Evolutionary conservation across 1,140 invertebrate genomes (phyloP).

Genomic region (Musca vetustissima): DNA sequence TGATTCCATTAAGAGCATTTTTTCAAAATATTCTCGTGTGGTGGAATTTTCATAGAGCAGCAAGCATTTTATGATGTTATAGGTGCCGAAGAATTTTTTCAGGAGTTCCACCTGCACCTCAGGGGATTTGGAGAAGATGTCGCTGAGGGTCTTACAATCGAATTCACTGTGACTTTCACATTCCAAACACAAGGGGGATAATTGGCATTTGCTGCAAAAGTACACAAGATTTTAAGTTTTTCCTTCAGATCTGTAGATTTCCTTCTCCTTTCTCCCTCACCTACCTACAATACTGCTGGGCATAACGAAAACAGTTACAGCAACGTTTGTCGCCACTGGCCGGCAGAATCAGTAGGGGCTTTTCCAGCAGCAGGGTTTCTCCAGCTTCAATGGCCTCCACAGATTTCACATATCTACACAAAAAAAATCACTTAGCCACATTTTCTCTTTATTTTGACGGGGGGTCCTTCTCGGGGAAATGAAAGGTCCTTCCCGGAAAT

Average conservation of each 20-base stretch:
- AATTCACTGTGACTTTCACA: conserved; percentile 62
- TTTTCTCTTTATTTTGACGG: no score
- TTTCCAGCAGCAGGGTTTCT: conserved; percentile 67
- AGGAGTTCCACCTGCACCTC: conserved; percentile 27
- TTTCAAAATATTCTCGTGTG: conserved; percentile 62
- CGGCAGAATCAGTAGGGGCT: conserved; percentile 68
- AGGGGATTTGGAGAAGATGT: conserved; percentile 21
- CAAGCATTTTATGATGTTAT: conserved; percentile 37
- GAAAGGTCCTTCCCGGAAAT: no score
- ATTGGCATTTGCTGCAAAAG: conserved; percentile 60
- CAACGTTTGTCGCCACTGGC: conserved; percentile 57
- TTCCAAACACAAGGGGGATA: conserved; percentile 66
- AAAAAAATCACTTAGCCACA: conserved; percentile 37
- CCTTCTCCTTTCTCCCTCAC: conserved; percentile 29
- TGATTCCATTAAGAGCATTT: conserved; percentile 64
- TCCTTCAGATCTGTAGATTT: no score
- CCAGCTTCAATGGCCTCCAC: conserved; percentile 66
- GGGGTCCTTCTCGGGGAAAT: no score
- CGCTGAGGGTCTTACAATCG: conserved; percentile 37
- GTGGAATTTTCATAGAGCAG: conserved; percentile 63
- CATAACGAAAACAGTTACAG: conserved; percentile 38
- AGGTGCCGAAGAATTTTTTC: conserved; percentile 32
- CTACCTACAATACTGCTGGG: conserved; percentile 53
- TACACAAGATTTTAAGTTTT: no score
- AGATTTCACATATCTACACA: conserved; percentile 69